A percentile compares a stretch with the other conserved stretches of the same genome.
These are phyloP conservation scores for Callocephalon fimbriatum DNA, from an alignment of 2,113 vertebrate species.

Conservation along the genomic window DNA sequence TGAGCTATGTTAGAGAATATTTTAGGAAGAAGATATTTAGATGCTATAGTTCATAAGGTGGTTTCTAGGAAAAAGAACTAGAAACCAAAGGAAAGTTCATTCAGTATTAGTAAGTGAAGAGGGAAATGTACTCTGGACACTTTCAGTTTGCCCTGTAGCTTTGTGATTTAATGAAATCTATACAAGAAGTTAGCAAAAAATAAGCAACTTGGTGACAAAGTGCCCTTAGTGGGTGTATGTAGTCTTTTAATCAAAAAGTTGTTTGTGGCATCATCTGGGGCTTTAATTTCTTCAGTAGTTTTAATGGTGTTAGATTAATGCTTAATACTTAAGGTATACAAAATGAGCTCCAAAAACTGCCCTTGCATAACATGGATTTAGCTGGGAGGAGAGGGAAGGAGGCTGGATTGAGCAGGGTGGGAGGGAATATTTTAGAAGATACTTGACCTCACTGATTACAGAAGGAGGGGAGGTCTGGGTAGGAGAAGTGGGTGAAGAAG, in stretches of 20 bases:
- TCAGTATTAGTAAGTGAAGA: not conserved
- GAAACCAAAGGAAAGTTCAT: not conserved
- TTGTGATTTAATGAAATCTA: not conserved
- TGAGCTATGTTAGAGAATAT: not conserved
- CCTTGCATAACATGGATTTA: not conserved
- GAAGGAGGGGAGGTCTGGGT: not conserved
- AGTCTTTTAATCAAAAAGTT: not conserved
- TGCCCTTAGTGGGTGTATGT: not conserved
- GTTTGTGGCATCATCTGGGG: not conserved
- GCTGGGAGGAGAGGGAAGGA: not conserved
- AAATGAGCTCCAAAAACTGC: not conserved
- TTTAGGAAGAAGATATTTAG: not conserved
- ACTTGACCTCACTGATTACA: not conserved
- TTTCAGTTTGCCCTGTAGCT: not conserved
- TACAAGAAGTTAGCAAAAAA: not conserved
- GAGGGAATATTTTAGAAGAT: not conserved
- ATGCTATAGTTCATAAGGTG: not conserved
- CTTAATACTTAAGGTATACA: not conserved
- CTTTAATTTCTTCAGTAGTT: not conserved
- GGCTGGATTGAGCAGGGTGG: not conserved
- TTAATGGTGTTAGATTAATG: not conserved
- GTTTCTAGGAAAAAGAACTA: not conserved
- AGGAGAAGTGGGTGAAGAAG: not conserved
- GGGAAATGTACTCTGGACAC: not conserved
- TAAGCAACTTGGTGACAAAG: not conserved